A percentile compares a stretch with the other conserved stretches of the same genome.
These are phyloP conservation scores for Silurus lanzhouensis DNA, from an alignment of 2,797 vertebrate species.

Conservation along the genomic window DNA sequence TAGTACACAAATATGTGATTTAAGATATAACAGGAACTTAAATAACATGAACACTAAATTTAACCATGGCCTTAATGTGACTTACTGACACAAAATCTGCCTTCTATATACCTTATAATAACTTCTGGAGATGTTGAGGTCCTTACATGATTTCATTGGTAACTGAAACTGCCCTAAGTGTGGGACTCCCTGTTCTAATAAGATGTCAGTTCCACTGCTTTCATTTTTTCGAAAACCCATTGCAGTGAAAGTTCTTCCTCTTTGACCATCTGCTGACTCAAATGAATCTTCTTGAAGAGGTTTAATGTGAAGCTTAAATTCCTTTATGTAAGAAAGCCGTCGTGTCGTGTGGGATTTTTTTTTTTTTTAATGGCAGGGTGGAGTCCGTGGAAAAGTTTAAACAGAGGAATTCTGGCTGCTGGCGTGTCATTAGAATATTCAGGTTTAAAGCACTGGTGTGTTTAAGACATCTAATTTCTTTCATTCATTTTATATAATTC, in stretches of 20 bases:
- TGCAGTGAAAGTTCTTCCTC: neutral
- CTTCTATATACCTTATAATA: neutral
- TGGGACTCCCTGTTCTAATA: neutral
- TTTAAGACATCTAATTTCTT: neutral
- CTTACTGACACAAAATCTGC: neutral
- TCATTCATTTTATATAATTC: neutral
- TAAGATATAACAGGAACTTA: neutral
- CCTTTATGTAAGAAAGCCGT: constrained; percentile 19
- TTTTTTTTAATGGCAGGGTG: constrained; percentile 49
- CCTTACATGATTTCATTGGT: neutral
- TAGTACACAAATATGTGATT: neutral
- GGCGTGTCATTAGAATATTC: neutral
- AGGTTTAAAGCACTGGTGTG: neutral
- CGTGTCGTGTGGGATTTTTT: constrained; percentile 32
- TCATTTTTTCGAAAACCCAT: neutral
- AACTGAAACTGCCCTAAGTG: neutral
- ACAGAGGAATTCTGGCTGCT: neutral
- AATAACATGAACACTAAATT: too few species aligned
- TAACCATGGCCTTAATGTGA: too few species aligned
- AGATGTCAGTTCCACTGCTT: neutral
- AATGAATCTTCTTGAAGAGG: neutral
- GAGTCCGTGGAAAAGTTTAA: constrained; percentile 28
- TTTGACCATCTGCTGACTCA: neutral
- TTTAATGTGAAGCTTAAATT: constrained; percentile 2
- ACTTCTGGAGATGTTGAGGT: too few species aligned